Conservation (phyloP, 2,113 vertebrate genomes). For the Lates calcarifer region DNA sequence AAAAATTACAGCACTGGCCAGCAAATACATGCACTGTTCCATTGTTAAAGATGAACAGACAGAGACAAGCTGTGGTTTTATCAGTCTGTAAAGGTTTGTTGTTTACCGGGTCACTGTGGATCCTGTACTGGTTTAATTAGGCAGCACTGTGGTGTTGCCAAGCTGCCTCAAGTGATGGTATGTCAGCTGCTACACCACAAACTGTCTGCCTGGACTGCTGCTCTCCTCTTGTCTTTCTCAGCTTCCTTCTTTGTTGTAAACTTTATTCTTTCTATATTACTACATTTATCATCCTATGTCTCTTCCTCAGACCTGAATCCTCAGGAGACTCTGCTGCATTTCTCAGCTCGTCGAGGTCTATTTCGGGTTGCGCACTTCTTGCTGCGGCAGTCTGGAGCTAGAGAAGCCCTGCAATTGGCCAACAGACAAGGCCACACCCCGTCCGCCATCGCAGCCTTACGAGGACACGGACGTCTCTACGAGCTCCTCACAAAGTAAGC, state of each 20-base stretch:
- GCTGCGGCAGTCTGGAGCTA: conserved; percentile 91
- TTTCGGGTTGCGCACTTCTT: conserved; percentile 88
- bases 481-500: conserved; percentile 89
- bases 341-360: conserved; percentile 92
- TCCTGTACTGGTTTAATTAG: conserved; percentile 39
- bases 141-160: conserved; percentile 42
- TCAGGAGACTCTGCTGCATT: conserved; percentile 95
- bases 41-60: not conserved
- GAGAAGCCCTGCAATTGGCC: conserved; percentile 87
- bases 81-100: conserved; percentile 29
- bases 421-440: conserved; percentile 93
- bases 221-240: not conserved
- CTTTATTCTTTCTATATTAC: conserved; percentile 8
- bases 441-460: conserved; percentile 85
- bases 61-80: conserved; percentile 20
- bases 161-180: conserved; percentile 51
- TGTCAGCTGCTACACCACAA: conserved; percentile 26
- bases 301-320: conserved; percentile 85
- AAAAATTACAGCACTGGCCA: not conserved
- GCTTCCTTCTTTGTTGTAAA: not conserved
- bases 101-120: conserved; percentile 25
- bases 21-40: not conserved
- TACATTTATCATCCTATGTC: conserved; percentile 10
- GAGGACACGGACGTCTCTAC: conserved; percentile 87
- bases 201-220: conserved; percentile 1